Conservation (phyloP, 2,797 vertebrate genomes). For the Garrulus glandarius region DNA sequence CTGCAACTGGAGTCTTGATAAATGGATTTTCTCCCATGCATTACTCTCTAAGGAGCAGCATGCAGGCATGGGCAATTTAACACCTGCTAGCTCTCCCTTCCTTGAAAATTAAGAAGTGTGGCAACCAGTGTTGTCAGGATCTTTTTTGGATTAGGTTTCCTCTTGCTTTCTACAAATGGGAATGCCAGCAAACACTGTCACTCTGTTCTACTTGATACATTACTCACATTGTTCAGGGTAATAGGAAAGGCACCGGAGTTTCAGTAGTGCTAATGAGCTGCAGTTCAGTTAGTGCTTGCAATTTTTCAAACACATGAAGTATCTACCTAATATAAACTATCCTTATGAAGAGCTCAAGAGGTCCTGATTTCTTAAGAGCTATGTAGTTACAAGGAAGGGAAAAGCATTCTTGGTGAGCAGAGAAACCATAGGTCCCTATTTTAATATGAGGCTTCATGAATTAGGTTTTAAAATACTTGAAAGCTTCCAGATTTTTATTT, state of each 20-base stretch:
- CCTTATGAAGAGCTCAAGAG: neutral
- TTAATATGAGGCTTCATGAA: neutral
- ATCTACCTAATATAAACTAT: neutral
- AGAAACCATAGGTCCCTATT: neutral
- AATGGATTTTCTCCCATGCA: neutral
- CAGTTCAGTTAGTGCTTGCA: neutral
- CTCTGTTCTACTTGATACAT: neutral
- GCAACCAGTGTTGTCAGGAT: neutral
- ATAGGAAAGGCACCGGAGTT: neutral
- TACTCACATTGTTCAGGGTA: neutral
- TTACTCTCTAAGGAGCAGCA: neutral
- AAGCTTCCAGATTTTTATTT: conserved; percentile 4
- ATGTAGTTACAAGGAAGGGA: neutral
- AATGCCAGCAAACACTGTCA: conserved; percentile 28
- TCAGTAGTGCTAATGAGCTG: neutral
- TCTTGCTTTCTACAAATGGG: conserved; percentile 29
- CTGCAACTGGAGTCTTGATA: neutral
- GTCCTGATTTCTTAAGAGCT: neutral
- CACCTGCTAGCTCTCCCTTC: neutral
- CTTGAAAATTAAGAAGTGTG: neutral
- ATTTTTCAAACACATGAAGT: neutral
- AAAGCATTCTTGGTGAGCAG: neutral
- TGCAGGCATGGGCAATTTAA: neutral
- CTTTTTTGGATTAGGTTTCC: conserved; percentile 29
- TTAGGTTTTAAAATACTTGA: neutral